Evolutionary conservation across 2,888 invertebrate genomes (phyloP).

Genomic region (Pteria penguin): DNA sequence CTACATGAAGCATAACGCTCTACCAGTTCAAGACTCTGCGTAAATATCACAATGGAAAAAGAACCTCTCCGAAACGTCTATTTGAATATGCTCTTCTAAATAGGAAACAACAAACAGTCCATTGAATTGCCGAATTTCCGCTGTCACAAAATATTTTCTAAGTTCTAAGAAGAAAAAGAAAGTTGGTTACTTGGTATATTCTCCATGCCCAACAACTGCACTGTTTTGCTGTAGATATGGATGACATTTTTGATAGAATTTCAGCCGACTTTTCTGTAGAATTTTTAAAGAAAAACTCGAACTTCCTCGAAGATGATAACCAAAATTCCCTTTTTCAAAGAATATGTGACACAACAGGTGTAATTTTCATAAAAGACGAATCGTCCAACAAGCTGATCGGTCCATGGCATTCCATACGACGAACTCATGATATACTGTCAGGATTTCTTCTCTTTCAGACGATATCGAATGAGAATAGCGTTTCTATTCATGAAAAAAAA

Average conservation of each 20-base stretch:
- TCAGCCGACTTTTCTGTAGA: not conserved
- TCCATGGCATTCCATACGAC: constrained; percentile 13
- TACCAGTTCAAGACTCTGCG: too few species aligned
- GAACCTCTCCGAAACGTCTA: too few species aligned
- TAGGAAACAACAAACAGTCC: too few species aligned
- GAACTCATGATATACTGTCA: constrained; percentile 13
- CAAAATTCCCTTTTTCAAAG: constrained; percentile 17
- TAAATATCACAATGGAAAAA: too few species aligned
- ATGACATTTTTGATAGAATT: not conserved
- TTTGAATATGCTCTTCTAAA: too few species aligned
- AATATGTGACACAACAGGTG: constrained; percentile 24
- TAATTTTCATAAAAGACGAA: not conserved
- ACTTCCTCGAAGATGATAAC: not conserved
- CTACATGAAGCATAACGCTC: too few species aligned
- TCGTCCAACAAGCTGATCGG: constrained; percentile 13
- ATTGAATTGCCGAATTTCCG: too few species aligned
- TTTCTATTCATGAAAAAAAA: not conserved
- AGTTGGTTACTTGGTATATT: too few species aligned
- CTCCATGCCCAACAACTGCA: too few species aligned
- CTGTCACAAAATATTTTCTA: too few species aligned
- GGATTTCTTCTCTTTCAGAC: constrained; percentile 8
- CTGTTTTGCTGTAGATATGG: too few species aligned
- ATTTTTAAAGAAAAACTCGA: not conserved
- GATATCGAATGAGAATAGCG: not conserved
- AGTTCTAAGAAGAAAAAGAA: too few species aligned